phyloP scores from a whole-genome alignment of 2,797 vertebrate species.

The Gorsachius magnificus region DNA sequence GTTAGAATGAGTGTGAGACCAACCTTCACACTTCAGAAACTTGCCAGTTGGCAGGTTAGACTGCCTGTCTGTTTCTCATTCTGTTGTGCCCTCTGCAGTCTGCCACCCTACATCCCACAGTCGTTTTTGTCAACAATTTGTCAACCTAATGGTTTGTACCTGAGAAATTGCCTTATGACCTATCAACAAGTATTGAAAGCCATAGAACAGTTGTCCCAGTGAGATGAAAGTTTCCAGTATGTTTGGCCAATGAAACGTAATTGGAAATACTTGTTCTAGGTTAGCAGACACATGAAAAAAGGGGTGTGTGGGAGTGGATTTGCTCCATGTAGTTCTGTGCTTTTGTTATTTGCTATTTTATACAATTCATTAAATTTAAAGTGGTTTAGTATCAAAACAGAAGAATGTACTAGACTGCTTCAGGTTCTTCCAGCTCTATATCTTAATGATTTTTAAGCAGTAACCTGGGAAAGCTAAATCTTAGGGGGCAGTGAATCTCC shows the following conservation, averaged over 20 bases:
- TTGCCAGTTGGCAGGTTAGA: conserved; percentile 67
- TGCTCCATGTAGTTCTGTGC: not conserved
- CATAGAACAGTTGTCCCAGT: not conserved
- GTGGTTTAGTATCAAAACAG: not conserved
- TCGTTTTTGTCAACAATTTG: conserved; percentile 53
- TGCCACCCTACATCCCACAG: conserved; percentile 51
- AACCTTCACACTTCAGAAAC: conserved; percentile 68
- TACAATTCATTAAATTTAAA: not conserved
- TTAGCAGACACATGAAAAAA: not conserved
- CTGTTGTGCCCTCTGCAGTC: conserved; percentile 71
- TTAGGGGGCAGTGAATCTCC: not conserved
- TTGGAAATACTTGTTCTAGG: not conserved
- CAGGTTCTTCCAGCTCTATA: not conserved
- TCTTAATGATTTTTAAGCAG: not conserved
- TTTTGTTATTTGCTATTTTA: not conserved
- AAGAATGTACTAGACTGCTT: not conserved
- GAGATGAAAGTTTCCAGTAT: not conserved
- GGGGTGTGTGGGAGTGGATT: not conserved
- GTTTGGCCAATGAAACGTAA: not conserved
- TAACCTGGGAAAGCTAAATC: not conserved
- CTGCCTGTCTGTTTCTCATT: conserved; percentile 70
- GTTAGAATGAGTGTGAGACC: conserved; percentile 67
- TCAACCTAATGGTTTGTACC: conserved; percentile 46
- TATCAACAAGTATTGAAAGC: conserved; percentile 1
- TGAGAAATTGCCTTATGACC: conserved; percentile 37